Evolutionary conservation across 2,888 invertebrate species (phyloP).

Genomic region (Neuroscelio doddi): DNA sequence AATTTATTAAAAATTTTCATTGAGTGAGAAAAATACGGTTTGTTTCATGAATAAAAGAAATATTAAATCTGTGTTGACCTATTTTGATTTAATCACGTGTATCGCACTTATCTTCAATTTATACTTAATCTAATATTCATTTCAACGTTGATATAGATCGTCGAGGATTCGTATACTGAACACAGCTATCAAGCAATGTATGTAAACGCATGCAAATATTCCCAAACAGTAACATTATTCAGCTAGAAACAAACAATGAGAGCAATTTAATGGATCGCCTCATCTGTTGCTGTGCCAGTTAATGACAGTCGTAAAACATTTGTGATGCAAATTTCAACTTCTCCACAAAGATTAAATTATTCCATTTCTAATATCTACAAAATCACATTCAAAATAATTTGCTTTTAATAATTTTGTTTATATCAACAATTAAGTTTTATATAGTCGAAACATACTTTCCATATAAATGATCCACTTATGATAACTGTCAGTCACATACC

Average conservation of each 20-base stretch:
- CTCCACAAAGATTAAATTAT: too few species aligned
- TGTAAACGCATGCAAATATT: conserved; percentile 11
- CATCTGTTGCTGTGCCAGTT: background rate
- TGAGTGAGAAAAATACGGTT: too few species aligned
- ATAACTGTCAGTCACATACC: too few species aligned
- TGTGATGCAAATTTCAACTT: conserved; percentile 4
- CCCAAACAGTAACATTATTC: background rate
- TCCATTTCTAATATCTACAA: too few species aligned
- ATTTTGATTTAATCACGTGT: background rate
- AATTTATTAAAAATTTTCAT: too few species aligned
- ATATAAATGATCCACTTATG: too few species aligned
- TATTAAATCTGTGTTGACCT: background rate
- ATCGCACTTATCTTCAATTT: conserved; percentile 1
- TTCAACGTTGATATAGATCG: background rate
- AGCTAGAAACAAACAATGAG: background rate
- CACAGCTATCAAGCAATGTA: conserved; percentile 11
- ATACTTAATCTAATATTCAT: background rate
- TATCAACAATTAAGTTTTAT: too few species aligned
- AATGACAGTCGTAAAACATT: conserved; percentile 3
- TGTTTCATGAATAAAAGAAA: background rate
- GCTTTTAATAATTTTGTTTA: too few species aligned
- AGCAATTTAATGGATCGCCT: conserved; percentile 3
- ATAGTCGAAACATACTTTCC: too few species aligned
- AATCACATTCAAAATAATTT: too few species aligned
- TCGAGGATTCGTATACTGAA: background rate